Conservation (phyloP, 2,888 invertebrate genomes). For the Peribatodes rhomboidaria region DNA sequence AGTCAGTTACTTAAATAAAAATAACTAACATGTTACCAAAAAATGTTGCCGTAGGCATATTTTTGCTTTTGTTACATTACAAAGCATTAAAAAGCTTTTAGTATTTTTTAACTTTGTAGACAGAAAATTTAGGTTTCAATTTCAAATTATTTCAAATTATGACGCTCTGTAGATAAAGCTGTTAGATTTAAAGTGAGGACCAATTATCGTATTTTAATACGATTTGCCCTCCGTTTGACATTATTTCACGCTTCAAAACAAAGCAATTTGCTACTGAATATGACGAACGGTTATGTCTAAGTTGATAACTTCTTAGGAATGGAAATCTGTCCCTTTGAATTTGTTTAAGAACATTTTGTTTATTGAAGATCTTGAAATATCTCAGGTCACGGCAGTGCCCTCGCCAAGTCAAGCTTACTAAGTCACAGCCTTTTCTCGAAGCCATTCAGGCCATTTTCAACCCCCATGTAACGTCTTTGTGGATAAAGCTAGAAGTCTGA, state of each 20-base stretch:
- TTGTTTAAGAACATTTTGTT: too few relatives aligned
- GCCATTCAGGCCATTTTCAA: too few relatives aligned
- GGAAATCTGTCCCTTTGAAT: not conserved
- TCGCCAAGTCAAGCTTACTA: too few relatives aligned
- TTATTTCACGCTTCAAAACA: conserved; percentile 15
- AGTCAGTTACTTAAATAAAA: too few relatives aligned
- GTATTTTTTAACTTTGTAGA: not conserved
- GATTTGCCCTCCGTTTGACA: conserved; percentile 9
- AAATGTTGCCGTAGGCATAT: not conserved
- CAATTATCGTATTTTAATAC: conserved; percentile 9
- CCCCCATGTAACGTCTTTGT: too few relatives aligned
- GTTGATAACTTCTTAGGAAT: not conserved
- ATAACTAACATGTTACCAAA: too few relatives aligned
- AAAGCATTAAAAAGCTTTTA: not conserved
- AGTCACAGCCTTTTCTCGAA: too few relatives aligned
- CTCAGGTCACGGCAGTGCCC: too few relatives aligned
- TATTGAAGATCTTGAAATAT: too few relatives aligned
- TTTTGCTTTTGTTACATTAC: not conserved
- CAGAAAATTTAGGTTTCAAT: not conserved
- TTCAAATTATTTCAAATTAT: conserved; percentile 2
- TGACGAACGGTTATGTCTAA: not conserved
- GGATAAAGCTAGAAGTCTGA: too few relatives aligned
- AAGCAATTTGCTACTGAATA: conserved; percentile 7
- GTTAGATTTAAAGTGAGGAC: not conserved
- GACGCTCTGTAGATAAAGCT: not conserved